These are phyloP conservation scores for Anoplophora glabripennis DNA, from an alignment of 1,140 invertebrate genomes.

Conservation along the genomic window DNA sequence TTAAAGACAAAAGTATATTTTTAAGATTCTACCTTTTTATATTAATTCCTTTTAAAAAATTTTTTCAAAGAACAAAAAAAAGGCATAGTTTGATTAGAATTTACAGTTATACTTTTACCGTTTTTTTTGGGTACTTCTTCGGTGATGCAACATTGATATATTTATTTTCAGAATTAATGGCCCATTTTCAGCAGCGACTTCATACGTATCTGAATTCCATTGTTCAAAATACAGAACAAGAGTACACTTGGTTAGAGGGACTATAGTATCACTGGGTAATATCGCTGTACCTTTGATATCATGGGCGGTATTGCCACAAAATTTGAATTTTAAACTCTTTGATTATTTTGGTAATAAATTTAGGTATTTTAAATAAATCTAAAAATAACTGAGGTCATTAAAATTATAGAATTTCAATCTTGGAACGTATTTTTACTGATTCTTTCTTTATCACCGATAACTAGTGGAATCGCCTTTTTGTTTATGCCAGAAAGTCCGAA, in stretches of 20 bases:
- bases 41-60: not conserved
- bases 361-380: not conserved
- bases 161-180: conserved; percentile 68
- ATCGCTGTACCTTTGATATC: conserved; percentile 34
- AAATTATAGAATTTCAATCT: conserved; percentile 54
- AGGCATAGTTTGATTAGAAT: no score
- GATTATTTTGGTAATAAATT: conserved; percentile 11
- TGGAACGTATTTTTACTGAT: conserved; percentile 74
- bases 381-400: conserved; percentile 28
- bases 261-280: conserved; percentile 58
- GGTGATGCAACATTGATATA: no score
- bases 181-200: conserved; percentile 64
- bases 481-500: conserved; percentile 71
- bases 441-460: conserved; percentile 63
- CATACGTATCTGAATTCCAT: conserved; percentile 68
- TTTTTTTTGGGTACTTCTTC: no score
- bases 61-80: no score
- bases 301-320: conserved; percentile 16
- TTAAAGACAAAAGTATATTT: not conserved
- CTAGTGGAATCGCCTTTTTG: conserved; percentile 59
- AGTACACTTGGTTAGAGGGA: conserved; percentile 60
- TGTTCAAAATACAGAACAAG: conserved; percentile 58
- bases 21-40: not conserved
- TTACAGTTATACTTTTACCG: no score
- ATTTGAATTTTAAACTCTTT: conserved; percentile 12